phyloP scores from a whole-genome alignment of 2,113 vertebrate genomes.

The Noturus placidus region DNA sequence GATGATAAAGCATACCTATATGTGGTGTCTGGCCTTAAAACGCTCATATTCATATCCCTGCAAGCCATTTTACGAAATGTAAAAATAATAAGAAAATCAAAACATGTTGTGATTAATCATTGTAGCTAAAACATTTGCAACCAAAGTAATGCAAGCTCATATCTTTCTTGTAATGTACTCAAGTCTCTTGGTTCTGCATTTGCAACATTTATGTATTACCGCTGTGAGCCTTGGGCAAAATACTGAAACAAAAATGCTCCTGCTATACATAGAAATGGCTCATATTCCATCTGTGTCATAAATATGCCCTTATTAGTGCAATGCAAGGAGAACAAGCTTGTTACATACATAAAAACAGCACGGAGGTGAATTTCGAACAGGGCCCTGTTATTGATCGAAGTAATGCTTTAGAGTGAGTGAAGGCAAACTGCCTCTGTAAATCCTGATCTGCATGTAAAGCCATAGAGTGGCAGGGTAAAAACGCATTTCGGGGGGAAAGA shows the following conservation, averaged over 20 bases:
- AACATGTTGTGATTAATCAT: not conserved
- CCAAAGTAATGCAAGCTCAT: slow-evolving; percentile 12
- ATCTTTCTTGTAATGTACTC: not conserved
- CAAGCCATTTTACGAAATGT: not conserved
- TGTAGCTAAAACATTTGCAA: not conserved
- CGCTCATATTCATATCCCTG: not conserved
- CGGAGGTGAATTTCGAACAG: slow-evolving; percentile 12
- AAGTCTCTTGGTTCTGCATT: slow-evolving; percentile 4
- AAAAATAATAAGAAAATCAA: not conserved
- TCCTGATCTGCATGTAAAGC: slow-evolving; percentile 16
- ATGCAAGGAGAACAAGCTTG: not conserved
- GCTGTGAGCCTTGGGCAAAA: slow-evolving; percentile 5
- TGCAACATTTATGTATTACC: slow-evolving; percentile 18
- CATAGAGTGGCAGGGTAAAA: slow-evolving; percentile 11
- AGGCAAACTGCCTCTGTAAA: slow-evolving; percentile 30
- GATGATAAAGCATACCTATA: not conserved
- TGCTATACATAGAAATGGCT: slow-evolving; percentile 4
- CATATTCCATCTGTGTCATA: slow-evolving; percentile 12
- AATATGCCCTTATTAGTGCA: slow-evolving; percentile 32
- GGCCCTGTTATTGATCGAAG: slow-evolving; percentile 8
- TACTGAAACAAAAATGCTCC: not conserved
- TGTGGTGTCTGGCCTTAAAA: not conserved
- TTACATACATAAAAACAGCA: slow-evolving; percentile 33
- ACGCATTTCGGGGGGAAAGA: slow-evolving; percentile 29
- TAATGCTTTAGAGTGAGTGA: slow-evolving; percentile 22